Evolutionary conservation across 2,113 vertebrate genomes (phyloP), one percentile per base, ranked within the genome.

Genomic region (Reinhardtius hippoglossoides): DNA sequence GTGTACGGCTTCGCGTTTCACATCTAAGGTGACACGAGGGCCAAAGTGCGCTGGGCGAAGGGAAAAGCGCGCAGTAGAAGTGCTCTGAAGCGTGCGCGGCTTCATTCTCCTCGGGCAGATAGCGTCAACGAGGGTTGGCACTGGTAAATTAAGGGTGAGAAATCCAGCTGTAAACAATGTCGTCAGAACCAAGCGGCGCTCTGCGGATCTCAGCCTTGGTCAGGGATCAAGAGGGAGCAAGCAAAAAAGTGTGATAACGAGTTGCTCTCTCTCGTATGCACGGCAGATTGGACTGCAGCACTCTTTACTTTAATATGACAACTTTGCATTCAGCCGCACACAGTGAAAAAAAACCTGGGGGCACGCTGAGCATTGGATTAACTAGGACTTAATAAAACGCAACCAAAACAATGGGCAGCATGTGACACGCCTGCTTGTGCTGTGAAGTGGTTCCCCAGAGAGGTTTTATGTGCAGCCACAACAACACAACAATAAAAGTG

Each of bases 121-220:
- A 81, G 88, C 62, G 42, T 73, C 88, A 89, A 88, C 80, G 60
- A 87, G 75, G 59, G 64, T 4, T 85, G 72, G 74, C 78, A 62
- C 54, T 58, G 61, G 71, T 78, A 87, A 83, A 87, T 91, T 89
- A 88, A 87, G 71, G 73, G 77, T 67, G 61, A 86, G 74, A 68
- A 74, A 82, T 78, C 12, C 62, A 67, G 64, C 55, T 75, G 85
- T 76, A 90, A 89, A 92, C 82, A 82, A 55, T 24, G 70, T 75
- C 71, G 69, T 42, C 74, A 66, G 73, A 50, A 24, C 73, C n/a
- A 74, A 82, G 74, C 59, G 15, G 26, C 2, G 46, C 9, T 56
- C 52, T 68, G 66, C 71, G 67, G 26, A 50, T 67, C 40, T 20
- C 63, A 27, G 58, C 40, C 42, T 48, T 8, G n/a, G 72, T 80